A percentile compares a stretch with the other conserved stretches of the same genome.
Evolutionary conservation across 2,113 vertebrate species (phyloP).

Genomic region (Thunnus maccoyii): DNA sequence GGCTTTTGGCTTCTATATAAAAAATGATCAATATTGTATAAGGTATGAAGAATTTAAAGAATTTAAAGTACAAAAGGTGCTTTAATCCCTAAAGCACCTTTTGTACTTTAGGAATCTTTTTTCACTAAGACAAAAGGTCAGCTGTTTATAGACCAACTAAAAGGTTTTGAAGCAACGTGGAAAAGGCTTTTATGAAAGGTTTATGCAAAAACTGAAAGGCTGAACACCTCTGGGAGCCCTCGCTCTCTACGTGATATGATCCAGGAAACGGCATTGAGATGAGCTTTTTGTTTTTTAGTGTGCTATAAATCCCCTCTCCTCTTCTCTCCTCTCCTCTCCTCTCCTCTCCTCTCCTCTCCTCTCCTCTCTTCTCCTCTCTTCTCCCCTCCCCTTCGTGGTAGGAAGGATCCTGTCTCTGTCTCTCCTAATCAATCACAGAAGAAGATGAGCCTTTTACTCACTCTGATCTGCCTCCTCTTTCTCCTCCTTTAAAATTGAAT

Average conservation of each 20-base stretch:
- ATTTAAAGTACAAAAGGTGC: neutral
- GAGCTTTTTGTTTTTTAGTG: conserved; percentile 45
- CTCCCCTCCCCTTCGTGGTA: conserved; percentile 3
- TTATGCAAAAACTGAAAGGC: conserved; percentile 23
- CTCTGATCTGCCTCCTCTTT: conserved; percentile 56
- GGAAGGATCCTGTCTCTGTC: conserved; percentile 36
- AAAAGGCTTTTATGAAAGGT: conserved; percentile 26
- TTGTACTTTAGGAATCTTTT: conserved; percentile 9
- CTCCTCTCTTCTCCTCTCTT: neutral
- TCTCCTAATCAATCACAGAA: conserved; percentile 71
- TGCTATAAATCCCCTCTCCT: conserved; percentile 33
- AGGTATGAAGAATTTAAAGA: conserved; percentile 23
- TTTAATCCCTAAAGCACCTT: neutral
- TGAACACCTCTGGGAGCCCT: conserved; percentile 23
- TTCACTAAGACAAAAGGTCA: conserved; percentile 18
- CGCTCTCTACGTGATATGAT: conserved; percentile 25
- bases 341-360: neutral
- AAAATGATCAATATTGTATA: conserved; percentile 5
- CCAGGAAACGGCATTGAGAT: conserved; percentile 24
- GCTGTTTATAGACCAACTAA: conserved; percentile 32
- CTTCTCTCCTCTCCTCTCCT: neutral
- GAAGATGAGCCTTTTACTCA: conserved; percentile 61
- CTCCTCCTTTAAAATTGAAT: conserved; percentile 66
- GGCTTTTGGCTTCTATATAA: conserved; percentile 1
- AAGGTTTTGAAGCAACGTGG: neutral